phyloP scores from a whole-genome alignment of 2,888 invertebrate species.

The Dichetophora obliterata region DNA sequence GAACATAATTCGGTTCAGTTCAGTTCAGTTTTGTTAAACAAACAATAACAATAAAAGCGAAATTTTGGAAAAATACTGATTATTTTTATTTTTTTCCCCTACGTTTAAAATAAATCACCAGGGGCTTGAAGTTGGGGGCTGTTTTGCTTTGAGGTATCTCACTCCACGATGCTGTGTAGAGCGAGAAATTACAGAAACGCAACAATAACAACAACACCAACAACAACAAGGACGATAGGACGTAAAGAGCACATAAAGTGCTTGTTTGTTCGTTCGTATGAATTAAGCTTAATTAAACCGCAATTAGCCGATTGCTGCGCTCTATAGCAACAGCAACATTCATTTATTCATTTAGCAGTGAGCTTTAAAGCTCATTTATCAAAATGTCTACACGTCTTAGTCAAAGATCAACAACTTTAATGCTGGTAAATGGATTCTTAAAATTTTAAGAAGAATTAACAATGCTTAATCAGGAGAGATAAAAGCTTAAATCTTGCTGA shows the following conservation, averaged over 20 bases:
- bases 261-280: not conserved
- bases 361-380: too few relatives aligned
- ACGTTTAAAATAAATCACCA: not conserved
- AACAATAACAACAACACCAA: not conserved
- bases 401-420: too few relatives aligned
- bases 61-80: not conserved
- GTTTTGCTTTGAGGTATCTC: not conserved
- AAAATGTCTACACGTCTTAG: too few relatives aligned
- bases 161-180: not conserved
- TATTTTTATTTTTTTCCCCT: not conserved
- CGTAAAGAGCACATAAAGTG: not conserved
- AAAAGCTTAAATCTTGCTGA: too few relatives aligned
- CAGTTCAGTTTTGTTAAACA: too few relatives aligned
- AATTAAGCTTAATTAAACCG: conserved; percentile 16
- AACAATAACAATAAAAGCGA: too few relatives aligned
- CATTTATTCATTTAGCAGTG: too few relatives aligned
- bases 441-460: too few relatives aligned
- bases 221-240: not conserved
- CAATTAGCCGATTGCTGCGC: not conserved
- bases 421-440: too few relatives aligned
- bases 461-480: too few relatives aligned
- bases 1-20: too few relatives aligned
- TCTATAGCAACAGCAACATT: too few relatives aligned
- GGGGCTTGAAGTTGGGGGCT: not conserved
- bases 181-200: not conserved